These are phyloP conservation scores for Papilio xuthus DNA, from an alignment of 1,140 invertebrate species.

Conservation along the genomic window DNA sequence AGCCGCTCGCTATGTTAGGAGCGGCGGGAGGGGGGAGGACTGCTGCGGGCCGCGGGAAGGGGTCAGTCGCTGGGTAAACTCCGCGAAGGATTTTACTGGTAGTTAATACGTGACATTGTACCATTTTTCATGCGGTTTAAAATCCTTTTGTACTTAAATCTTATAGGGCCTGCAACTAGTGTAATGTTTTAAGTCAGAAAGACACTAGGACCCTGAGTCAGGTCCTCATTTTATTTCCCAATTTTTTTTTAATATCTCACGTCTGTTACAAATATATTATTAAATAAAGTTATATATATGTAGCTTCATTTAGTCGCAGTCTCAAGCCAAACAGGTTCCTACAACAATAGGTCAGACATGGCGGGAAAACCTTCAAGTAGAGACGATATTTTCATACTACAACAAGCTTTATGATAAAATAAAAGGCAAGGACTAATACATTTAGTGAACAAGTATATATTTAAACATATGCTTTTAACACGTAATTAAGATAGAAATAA, in stretches of 20 bases:
- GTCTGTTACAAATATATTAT: too few species aligned
- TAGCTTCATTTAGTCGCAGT: neutral
- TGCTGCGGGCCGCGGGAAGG: conserved; percentile 2
- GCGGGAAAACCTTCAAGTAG: neutral
- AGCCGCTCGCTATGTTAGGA: conserved; percentile 46
- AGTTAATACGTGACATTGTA: conserved; percentile 23
- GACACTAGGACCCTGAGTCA: too few species aligned
- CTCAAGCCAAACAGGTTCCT: neutral
- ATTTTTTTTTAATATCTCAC: too few species aligned
- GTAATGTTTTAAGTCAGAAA: too few species aligned
- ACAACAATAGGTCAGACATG: neutral
- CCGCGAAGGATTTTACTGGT: conserved; percentile 15
- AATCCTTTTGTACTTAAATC: too few species aligned
- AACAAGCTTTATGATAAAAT: neutral
- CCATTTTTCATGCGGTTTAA: neutral
- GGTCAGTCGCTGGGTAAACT: conserved; percentile 27
- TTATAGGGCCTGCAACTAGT: too few species aligned
- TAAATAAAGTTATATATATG: too few species aligned
- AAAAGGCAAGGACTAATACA: neutral
- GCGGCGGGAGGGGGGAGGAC: conserved; percentile 23
- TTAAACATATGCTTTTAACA: too few species aligned
- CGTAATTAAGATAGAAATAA: too few species aligned
- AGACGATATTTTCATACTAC: neutral
- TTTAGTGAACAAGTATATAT: too few species aligned
- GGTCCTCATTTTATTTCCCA: too few species aligned